Evolutionary conservation across 2,888 invertebrate genomes (phyloP), one percentile per base, ranked within the genome.

Genomic region (Stomorhina lunata): DNA sequence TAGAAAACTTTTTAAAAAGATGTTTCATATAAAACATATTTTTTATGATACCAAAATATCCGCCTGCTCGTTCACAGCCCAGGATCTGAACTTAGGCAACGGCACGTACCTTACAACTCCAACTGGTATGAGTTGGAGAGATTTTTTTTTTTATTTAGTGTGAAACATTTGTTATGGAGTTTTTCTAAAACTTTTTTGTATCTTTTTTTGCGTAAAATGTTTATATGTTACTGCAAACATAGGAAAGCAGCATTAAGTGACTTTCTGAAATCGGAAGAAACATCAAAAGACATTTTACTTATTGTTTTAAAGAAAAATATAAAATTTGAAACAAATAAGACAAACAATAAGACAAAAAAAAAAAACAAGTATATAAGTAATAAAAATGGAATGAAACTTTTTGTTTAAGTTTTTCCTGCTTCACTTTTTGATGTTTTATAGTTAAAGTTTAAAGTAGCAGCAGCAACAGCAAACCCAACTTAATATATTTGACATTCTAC

Each of bases 211-310:
- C n/a, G n/a, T n/a, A n/a, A n/a, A n/a, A n/a, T n/a, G n/a, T n/a
- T n/a, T n/a, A n/a, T n/a, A n/a, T n/a, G n/a, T n/a, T n/a, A n/a
- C n/a, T n/a, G n/a, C n/a, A n/a, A n/a, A n/a, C 61, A 40, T 55
- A 48, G 22, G 53, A 53, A 17, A 63, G 53, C 61, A 69, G 27
- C 40, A 59, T 76, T 65, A 82, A 82, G 61, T 81, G 59, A 76
- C 69, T 79, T 79, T 81, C 22, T 53, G 25, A 55, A 55, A 65
- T 34, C n/a, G n/a, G n/a, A 73, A 81, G 29, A 50, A 59, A 71
- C 43, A 69, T 81, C 72, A 82, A 75, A 82, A 57, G 69, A 65
- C 69, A 69, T 75, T 79, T 65, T 50, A 27, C 73, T 75, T 75
- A 75, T 82, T 82, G 75, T 82, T 82, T 78, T 57, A 73, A 66